A percentile compares a stretch with the other conserved stretches of the same genome.
Conservation (phyloP, 2,113 vertebrate species). For the Athene cunicularia region DNA sequence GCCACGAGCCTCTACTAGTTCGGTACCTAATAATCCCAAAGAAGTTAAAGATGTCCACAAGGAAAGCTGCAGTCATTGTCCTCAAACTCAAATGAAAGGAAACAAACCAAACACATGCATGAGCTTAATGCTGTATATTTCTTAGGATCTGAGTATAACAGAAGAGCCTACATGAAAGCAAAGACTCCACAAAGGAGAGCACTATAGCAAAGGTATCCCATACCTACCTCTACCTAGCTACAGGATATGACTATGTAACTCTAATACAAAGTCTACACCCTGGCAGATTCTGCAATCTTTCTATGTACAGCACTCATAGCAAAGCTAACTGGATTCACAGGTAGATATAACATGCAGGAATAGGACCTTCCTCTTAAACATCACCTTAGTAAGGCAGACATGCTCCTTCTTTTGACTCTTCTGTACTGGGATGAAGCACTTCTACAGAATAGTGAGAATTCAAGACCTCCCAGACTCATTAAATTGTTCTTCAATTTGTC, state of each 20-base stretch:
- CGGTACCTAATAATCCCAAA: neutral
- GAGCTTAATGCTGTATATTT: rapidly evolving
- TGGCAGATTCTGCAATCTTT: neutral
- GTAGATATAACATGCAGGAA: rapidly evolving
- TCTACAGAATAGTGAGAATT: neutral
- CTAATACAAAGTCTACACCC: neutral
- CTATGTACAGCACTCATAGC: neutral
- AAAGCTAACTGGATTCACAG: neutral
- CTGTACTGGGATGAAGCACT: neutral
- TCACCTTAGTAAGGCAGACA: neutral
- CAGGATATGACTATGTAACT: neutral
- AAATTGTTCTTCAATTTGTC: neutral
- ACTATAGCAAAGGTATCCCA: neutral
- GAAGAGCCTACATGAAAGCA: neutral
- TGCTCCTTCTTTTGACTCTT: neutral
- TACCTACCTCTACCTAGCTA: neutral
- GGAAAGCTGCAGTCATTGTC: neutral
- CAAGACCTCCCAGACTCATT: neutral
- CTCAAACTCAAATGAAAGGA: neutral
- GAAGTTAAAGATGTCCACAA: neutral
- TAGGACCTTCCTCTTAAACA: neutral
- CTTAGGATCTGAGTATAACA: neutral
- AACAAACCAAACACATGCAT: neutral
- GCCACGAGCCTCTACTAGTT: neutral
- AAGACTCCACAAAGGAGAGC: neutral